Conservation (phyloP, 2,888 invertebrate species). For the Eristalinus sepulchralis region DNA sequence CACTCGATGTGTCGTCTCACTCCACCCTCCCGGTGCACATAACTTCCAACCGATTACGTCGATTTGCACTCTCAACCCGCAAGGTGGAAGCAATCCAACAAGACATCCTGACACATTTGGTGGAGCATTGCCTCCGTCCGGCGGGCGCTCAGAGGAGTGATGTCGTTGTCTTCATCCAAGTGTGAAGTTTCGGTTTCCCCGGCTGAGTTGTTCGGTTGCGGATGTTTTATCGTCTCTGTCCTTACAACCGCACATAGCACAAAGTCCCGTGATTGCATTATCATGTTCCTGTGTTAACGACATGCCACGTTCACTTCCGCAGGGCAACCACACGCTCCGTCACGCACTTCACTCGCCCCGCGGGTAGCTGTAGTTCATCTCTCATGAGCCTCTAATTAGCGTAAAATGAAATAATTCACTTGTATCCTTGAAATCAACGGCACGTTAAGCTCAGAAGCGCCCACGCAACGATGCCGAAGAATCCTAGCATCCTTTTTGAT, state of each 20-base stretch:
- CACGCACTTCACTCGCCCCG: background rate
- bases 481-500: slow-evolving; percentile 21
- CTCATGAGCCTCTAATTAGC: slow-evolving; percentile 9
- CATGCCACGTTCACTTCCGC: background rate
- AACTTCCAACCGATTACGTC: background rate
- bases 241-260: background rate
- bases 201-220: background rate
- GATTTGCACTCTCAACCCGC: background rate
- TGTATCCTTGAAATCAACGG: slow-evolving; percentile 2
- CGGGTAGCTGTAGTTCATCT: background rate
- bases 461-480: background rate
- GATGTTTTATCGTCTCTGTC: background rate
- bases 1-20: background rate
- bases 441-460: background rate
- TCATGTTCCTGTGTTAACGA: background rate
- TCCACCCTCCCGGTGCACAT: background rate
- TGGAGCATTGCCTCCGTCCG: background rate
- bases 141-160: background rate
- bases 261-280: background rate
- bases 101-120: background rate
- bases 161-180: slow-evolving; percentile 16
- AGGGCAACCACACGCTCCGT: background rate
- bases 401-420: slow-evolving; percentile 22
- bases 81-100: slow-evolving; percentile 1
- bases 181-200: slow-evolving; percentile 20